phyloP scores from a whole-genome alignment of 37 sponge, comb jelly and placozoan species.

The Ephydatia muelleri region DNA sequence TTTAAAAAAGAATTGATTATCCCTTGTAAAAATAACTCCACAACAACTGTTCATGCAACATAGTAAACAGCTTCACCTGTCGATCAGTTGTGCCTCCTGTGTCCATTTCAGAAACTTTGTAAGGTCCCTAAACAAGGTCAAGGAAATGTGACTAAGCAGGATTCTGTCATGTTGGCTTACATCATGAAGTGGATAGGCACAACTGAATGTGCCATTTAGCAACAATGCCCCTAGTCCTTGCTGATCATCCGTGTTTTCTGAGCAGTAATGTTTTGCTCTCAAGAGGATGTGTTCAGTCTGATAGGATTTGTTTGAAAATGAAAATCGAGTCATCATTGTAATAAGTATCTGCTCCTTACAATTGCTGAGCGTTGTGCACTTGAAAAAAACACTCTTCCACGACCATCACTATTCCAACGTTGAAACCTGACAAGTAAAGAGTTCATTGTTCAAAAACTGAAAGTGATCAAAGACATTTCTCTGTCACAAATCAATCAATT shows the following conservation, averaged over 20 bases:
- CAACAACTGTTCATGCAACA: too few species aligned
- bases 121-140: not conserved
- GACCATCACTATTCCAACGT: not conserved
- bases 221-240: constrained; percentile 14
- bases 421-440: too few species aligned
- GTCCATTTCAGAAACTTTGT: not conserved
- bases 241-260: too few species aligned
- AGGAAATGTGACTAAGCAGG: not conserved
- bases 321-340: not conserved
- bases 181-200: constrained; percentile 50
- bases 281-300: not conserved
- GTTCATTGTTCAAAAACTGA: too few species aligned
- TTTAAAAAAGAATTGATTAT: too few species aligned
- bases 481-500: too few species aligned
- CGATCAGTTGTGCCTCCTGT: not conserved
- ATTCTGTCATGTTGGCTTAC: constrained; percentile 6
- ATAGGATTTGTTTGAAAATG: not conserved
- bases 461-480: too few species aligned
- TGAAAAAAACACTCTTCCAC: constrained; percentile 26
- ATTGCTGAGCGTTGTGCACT: constrained; percentile 12
- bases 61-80: not conserved
- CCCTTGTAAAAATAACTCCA: too few species aligned
- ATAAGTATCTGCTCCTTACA: too few species aligned
- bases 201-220: constrained; percentile 1
- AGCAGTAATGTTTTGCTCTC: not conserved